Base-by-base conservation (phyloP, 2,888 invertebrate genomes). In the Gisinianus flammeolus region DNA sequence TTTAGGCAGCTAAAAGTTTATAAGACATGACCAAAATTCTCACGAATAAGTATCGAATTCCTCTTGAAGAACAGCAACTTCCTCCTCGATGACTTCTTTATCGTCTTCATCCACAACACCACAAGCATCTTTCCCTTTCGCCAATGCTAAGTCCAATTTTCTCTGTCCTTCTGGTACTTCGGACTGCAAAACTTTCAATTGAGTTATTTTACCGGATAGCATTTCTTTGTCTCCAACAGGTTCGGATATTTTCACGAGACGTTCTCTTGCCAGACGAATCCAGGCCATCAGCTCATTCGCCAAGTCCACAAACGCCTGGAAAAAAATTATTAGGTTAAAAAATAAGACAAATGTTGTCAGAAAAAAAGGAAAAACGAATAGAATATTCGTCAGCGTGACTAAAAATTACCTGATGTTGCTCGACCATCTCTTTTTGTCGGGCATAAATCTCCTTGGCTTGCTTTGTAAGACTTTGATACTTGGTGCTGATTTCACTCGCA, bases 211-310 rank as follows among this genome's bases (percentile, higher is more conserved):
- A 85, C 93, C 93, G 35, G 93, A 93, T 76, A 96, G 88, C 16
- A 93, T 93, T 87, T 96, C 96, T 85, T 94, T 95, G 85, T 96
- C 96, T 2, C 96, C 96, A 0, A 94, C 95, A 2, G 96, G 94
- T 87, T 96, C 95, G 0, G 96, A 94, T 86, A 96, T 96, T 86
- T 96, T 96, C 80, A 94, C 93, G 77, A 97, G 88, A 78, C 93
- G 91, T 87, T 97, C 98, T 85, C 94, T 94, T n/a, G 95, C 94
- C 80, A 92, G 91, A 83, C 96, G 90, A 78, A 97, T 91, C 98
- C 97, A 98, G 85, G 94, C 93, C 83, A 94, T 92, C 86, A 97
- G 96, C 85, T 96, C 95, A 87, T 94, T 93, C 82, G 94, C 95
- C 81, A 94, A 92, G 88, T 97, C 96, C 66, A 96, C 93, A 85